Percentiles rank a stretch among this genome's conserved stretches.
Evolutionary conservation across 1,140 invertebrate genomes (phyloP).

Genomic region (Diorhabda elongata): DNA sequence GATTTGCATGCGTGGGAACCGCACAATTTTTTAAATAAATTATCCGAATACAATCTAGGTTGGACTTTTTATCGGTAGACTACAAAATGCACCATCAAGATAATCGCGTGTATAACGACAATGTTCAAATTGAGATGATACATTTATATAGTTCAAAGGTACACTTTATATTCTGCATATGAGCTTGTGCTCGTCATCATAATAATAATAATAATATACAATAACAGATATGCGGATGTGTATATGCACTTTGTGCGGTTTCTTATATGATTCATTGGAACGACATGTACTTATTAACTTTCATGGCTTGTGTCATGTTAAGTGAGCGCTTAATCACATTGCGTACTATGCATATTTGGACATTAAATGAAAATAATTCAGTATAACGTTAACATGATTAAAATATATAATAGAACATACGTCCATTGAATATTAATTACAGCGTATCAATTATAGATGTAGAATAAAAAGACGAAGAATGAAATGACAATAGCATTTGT

Average conservation of each 20-base stretch:
- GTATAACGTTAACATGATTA: too few species aligned
- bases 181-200: not conserved
- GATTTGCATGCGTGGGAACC: conserved; percentile 21
- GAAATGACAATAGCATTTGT: too few species aligned
- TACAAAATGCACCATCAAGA: conserved; percentile 24
- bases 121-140: conserved; percentile 25
- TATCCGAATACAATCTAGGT: conserved; percentile 26
- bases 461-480: too few species aligned
- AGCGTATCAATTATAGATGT: too few species aligned
- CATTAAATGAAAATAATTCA: too few species aligned
- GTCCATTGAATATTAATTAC: too few species aligned
- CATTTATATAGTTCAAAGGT: conserved; percentile 13
- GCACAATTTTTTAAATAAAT: conserved; percentile 20
- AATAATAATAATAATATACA: conserved; percentile 12
- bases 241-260: conserved; percentile 4
- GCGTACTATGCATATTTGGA: too few species aligned
- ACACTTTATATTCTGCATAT: conserved; percentile 16
- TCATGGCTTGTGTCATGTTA: not conserved
- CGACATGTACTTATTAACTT: not conserved
- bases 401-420: too few species aligned
- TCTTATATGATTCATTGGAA: not conserved
- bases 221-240: conserved; percentile 6
- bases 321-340: too few species aligned
- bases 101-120: conserved; percentile 25
- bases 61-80: conserved; percentile 24